A percentile compares a stretch with the other conserved stretches of the same genome.
These are phyloP conservation scores for Scelioninae gen. 2 DNA, from an alignment of 2,888 invertebrate genomes.

Conservation along the genomic window DNA sequence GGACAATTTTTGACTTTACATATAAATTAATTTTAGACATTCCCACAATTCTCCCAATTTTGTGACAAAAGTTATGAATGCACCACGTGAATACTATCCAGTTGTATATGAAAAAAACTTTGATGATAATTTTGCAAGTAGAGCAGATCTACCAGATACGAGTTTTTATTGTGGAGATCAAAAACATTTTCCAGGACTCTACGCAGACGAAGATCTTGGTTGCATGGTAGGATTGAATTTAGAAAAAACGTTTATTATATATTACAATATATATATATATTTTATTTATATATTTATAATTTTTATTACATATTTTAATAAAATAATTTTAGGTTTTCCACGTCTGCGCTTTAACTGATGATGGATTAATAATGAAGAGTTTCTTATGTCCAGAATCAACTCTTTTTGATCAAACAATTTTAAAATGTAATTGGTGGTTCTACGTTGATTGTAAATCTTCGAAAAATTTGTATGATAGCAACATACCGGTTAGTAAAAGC, in stretches of 20 bases:
- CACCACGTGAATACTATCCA: conserved; percentile 91
- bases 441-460: conserved; percentile 93
- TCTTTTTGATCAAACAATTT: conserved; percentile 91
- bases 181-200: conserved; percentile 92
- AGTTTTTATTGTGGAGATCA: conserved; percentile 91
- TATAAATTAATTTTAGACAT: conserved; percentile 13
- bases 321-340: conserved; percentile 85
- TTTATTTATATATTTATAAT: conserved; percentile 7
- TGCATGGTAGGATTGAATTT: too few species aligned
- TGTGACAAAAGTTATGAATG: conserved; percentile 87
- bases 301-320: conserved; percentile 25
- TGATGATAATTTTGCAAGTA: conserved; percentile 90
- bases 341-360: conserved; percentile 92
- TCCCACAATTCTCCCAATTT: conserved; percentile 53
- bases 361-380: conserved; percentile 92
- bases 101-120: conserved; percentile 92
- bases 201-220: conserved; percentile 90
- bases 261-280: too few species aligned
- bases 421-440: conserved; percentile 97
- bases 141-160: conserved; percentile 89
- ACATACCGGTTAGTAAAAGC: conserved; percentile 93
- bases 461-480: conserved; percentile 88
- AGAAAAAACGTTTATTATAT: too few species aligned
- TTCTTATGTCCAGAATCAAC: conserved; percentile 94
- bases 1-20: too few species aligned